Percentiles rank a stretch among this genome's conserved stretches.
phyloP scores from a whole-genome alignment of 2,888 invertebrate genomes.

The Chaetoderma sp. region DNA sequence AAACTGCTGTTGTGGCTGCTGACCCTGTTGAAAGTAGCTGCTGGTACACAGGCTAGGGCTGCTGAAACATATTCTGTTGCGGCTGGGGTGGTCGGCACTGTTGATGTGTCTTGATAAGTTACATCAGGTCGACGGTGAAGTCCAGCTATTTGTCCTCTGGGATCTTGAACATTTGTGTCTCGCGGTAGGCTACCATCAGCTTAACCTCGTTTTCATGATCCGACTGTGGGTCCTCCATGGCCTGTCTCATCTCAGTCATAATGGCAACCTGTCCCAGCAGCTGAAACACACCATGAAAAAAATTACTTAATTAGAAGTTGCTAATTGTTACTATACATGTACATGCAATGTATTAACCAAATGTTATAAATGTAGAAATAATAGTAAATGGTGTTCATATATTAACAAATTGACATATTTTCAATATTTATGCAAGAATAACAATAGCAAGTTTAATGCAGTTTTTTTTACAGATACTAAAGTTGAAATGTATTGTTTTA shows the following conservation, averaged over 20 bases:
- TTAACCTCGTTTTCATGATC: background rate
- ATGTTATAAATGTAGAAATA: no score
- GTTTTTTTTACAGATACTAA: no score
- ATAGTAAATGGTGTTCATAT: no score
- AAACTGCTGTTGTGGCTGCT: no score
- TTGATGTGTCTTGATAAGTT: background rate
- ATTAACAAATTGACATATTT: no score
- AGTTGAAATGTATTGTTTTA: no score
- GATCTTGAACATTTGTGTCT: background rate
- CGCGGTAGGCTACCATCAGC: background rate
- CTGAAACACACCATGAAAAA: background rate
- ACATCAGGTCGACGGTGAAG: background rate
- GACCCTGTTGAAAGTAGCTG: no score
- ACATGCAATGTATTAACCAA: no score
- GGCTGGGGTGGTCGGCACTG: background rate
- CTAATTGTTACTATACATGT: background rate
- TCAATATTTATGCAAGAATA: no score
- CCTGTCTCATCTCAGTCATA: background rate
- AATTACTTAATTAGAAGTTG: background rate
- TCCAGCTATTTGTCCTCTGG: constrained; percentile 1
- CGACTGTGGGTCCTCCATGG: background rate
- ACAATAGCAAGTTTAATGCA: no score
- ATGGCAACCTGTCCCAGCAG: background rate
- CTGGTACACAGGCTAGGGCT: no score
- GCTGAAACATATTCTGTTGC: no score